A percentile compares a stretch with the other conserved stretches of the same genome.
Evolutionary conservation across 2,113 vertebrate species (phyloP).

Genomic region (Cromileptes altivelis): DNA sequence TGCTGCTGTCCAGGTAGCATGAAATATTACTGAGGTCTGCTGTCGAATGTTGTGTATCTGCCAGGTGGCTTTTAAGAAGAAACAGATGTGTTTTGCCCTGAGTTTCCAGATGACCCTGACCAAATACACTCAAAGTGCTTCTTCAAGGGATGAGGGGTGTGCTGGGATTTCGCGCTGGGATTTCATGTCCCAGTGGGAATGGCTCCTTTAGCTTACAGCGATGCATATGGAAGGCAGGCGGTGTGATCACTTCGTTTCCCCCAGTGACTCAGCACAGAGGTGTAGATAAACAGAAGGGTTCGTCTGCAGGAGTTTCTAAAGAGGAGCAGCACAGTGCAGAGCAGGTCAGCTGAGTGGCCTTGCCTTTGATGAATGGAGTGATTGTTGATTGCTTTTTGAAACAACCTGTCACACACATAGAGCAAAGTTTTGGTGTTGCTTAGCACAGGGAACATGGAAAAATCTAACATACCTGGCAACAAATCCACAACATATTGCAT

Average conservation of each 20-base stretch:
- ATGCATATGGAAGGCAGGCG: slow-evolving; percentile 45
- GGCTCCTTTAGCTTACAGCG: slow-evolving; percentile 47
- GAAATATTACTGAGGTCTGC: slow-evolving; percentile 37
- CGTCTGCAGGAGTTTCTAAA: slow-evolving; percentile 35
- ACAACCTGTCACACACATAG: not conserved
- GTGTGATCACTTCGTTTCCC: slow-evolving; percentile 47
- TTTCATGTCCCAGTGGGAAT: slow-evolving; percentile 63
- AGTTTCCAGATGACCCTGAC: slow-evolving; percentile 56
- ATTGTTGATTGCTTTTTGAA: slow-evolving; percentile 7
- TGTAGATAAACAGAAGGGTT: slow-evolving; percentile 44
- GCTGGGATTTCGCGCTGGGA: slow-evolving; percentile 52
- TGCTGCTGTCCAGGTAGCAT: slow-evolving; percentile 30
- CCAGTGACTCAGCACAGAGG: slow-evolving; percentile 30
- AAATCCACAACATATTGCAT: not conserved
- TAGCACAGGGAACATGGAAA: not conserved
- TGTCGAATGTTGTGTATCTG: slow-evolving; percentile 1
- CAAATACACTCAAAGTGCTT: slow-evolving; percentile 41
- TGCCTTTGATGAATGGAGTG: not conserved
- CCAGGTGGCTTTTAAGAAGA: slow-evolving; percentile 40
- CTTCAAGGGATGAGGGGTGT: slow-evolving; percentile 28
- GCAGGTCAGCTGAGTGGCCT: slow-evolving; percentile 9
- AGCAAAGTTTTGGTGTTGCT: not conserved
- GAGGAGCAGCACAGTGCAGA: slow-evolving; percentile 8
- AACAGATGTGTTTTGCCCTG: slow-evolving; percentile 16
- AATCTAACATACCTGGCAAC: not conserved